Conservation (phyloP, 2,113 vertebrate genomes). For the Pelobates fuscus region DNA sequence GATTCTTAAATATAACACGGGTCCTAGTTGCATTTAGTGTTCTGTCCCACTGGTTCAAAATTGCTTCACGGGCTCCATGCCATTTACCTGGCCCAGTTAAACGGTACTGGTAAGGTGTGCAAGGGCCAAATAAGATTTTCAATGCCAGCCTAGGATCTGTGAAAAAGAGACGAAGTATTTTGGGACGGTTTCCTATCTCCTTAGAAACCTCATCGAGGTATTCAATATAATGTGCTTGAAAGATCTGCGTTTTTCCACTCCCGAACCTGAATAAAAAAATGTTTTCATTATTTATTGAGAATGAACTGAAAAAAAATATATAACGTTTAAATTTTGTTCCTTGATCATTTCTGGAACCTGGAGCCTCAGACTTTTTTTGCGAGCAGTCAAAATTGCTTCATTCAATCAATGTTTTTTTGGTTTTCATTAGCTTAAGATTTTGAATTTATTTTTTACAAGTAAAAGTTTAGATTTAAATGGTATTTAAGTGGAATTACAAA, state of each 20-base stretch:
- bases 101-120: slow-evolving; percentile 33
- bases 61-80: slow-evolving; percentile 78
- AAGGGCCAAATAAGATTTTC: slow-evolving; percentile 36
- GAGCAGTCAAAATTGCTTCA: too few species aligned
- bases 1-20: slow-evolving; percentile 45
- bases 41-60: slow-evolving; percentile 82
- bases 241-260: not conserved
- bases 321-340: too few species aligned
- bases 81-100: slow-evolving; percentile 67
- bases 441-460: too few species aligned
- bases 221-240: slow-evolving; percentile 64
- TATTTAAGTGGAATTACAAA: too few species aligned
- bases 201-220: slow-evolving; percentile 65
- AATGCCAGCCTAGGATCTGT: slow-evolving; percentile 38
- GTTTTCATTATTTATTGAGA: too few species aligned
- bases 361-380: too few species aligned
- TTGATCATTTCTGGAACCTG: too few species aligned
- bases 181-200: slow-evolving; percentile 60
- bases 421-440: too few species aligned
- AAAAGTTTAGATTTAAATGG: too few species aligned
- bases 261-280: slow-evolving; percentile 23
- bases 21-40: slow-evolving; percentile 71
- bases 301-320: too few species aligned
- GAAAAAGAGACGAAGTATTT: slow-evolving; percentile 50
- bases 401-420: too few species aligned